phyloP scores from a whole-genome alignment of 2,113 vertebrate genomes.

The Cervus canadensis region DNA sequence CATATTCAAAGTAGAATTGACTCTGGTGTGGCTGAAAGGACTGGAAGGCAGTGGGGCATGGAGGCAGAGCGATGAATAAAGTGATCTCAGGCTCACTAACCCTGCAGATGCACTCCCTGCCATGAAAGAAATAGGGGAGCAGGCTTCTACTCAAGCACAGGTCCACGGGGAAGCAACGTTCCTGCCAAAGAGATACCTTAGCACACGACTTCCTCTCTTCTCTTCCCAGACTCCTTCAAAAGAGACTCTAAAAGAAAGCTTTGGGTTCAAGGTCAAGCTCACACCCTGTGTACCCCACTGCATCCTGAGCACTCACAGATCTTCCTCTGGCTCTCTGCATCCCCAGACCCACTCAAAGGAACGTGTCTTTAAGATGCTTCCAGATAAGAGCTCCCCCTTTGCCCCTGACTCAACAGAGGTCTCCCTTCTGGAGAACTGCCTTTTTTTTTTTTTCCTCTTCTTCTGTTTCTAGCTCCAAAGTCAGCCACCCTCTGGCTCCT shows the following conservation, averaged over 20 bases:
- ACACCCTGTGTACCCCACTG: accelerated
- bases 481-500: neutral
- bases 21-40: neutral
- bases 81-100: neutral
- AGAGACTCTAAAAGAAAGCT: neutral
- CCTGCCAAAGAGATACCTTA: neutral
- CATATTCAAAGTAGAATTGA: neutral
- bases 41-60: neutral
- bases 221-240: neutral
- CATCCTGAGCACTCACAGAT: neutral
- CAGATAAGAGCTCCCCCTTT: neutral
- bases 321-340: neutral
- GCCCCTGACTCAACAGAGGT: neutral
- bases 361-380: neutral
- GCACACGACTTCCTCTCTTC: neutral
- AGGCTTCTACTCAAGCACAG: neutral
- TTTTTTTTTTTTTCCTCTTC: neutral
- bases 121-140: neutral
- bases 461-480: neutral
- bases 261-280: neutral
- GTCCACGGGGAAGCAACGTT: accelerated
- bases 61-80: neutral
- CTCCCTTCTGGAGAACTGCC: neutral
- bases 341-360: neutral
- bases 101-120: neutral